phyloP scores from a whole-genome alignment of 2,113 vertebrate species.

The Cottus gobio region DNA sequence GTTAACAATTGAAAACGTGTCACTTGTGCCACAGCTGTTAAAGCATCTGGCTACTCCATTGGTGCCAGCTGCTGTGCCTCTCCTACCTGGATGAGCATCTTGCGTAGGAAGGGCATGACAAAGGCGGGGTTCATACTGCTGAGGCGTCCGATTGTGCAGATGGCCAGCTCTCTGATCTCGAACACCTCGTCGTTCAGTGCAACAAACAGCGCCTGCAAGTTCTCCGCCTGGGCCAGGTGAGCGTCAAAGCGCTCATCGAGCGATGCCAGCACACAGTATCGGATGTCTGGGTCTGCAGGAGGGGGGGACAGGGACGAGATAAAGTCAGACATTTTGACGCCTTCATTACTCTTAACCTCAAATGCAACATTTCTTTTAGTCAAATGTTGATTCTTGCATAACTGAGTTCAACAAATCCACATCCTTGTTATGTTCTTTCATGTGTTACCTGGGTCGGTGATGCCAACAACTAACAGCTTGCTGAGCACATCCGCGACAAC shows the following conservation, averaged over 20 bases:
- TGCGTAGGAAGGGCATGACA: conserved; percentile 99
- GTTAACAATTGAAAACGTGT: neutral
- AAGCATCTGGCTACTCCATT: neutral
- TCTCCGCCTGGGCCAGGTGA: conserved; percentile 97
- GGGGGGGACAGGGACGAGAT: neutral
- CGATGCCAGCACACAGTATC: conserved; percentile 97
- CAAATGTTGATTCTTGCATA: neutral
- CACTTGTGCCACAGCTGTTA: neutral
- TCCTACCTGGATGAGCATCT: conserved; percentile 99
- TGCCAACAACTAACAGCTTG: conserved; percentile 97
- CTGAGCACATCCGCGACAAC: conserved; percentile 98
- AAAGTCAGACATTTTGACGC: neutral
- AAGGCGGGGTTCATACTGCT: conserved; percentile 99
- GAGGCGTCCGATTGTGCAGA: conserved; percentile 97
- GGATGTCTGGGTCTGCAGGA: conserved; percentile 94
- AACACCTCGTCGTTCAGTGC: conserved; percentile 98
- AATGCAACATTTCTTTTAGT: neutral
- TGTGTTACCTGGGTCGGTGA: conserved; percentile 95
- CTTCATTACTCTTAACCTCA: too few relatives aligned
- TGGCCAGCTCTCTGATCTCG: conserved; percentile 97
- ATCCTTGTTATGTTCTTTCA: neutral
- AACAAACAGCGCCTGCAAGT: conserved; percentile 96
- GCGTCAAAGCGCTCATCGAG: conserved; percentile 98
- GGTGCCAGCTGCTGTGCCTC: neutral
- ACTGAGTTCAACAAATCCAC: neutral